A percentile compares a stretch with the other conserved stretches of the same genome.
Evolutionary conservation across 2,888 invertebrate species (phyloP).

Genomic region (Eristalis arbustorum): DNA sequence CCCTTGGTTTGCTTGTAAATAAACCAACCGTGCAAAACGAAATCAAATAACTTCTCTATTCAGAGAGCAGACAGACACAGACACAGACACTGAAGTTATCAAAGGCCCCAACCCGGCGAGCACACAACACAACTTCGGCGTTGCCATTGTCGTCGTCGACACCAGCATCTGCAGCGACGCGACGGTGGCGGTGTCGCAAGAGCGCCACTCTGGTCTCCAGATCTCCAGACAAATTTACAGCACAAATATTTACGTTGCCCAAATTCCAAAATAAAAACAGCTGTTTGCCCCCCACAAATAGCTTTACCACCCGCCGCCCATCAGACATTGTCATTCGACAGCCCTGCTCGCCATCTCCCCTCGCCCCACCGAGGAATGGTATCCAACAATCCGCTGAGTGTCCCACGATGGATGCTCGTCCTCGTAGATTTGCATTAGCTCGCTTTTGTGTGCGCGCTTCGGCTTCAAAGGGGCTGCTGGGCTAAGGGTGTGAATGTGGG

Average conservation of each 20-base stretch:
- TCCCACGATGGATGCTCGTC: constrained; percentile 13
- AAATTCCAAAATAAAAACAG: constrained; percentile 50
- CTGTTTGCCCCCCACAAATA: constrained; percentile 43
- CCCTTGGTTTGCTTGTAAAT: constrained; percentile 17
- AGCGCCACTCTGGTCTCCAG: neutral
- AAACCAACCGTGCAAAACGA: constrained; percentile 41
- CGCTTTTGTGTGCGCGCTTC: constrained; percentile 17
- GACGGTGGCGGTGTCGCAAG: neutral
- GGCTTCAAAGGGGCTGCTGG: neutral
- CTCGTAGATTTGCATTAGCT: constrained; percentile 26
- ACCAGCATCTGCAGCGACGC: neutral
- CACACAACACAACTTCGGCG: constrained; percentile 9
- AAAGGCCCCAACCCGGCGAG: constrained; percentile 1
- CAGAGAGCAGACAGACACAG: constrained; percentile 11
- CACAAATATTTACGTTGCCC: constrained; percentile 45
- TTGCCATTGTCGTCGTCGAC: constrained; percentile 15
- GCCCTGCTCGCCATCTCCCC: neutral
- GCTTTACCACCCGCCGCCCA: neutral
- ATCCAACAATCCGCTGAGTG: constrained; percentile 28
- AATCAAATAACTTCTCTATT: constrained; percentile 29
- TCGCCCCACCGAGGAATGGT: neutral
- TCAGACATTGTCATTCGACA: neutral
- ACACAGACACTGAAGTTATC: constrained; percentile 22
- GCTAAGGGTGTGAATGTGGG: neutral
- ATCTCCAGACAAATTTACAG: constrained; percentile 54